These are phyloP conservation scores for Spialia ferax DNA, from an alignment of 2,888 invertebrate genomes.

Conservation along the genomic window DNA sequence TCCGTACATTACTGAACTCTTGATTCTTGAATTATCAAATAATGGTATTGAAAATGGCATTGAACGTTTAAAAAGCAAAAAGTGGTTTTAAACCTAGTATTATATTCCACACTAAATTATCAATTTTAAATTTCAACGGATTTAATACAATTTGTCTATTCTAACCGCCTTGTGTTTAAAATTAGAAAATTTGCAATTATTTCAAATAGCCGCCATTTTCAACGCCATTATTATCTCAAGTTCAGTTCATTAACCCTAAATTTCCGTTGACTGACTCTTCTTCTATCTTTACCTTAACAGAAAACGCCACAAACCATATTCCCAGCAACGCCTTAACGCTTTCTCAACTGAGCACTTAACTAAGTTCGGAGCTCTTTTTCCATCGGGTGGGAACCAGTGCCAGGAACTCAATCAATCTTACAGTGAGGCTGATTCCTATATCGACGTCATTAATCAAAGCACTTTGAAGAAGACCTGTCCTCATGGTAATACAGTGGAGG, in stretches of 20 bases:
- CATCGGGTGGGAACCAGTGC: constrained; percentile 80
- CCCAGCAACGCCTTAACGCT: constrained; percentile 84
- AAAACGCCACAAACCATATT: constrained; percentile 84
- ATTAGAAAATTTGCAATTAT: neutral
- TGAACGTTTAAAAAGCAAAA: neutral
- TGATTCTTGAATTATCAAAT: neutral
- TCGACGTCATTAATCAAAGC: constrained; percentile 76
- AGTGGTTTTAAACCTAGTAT: no score
- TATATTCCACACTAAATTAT: no score
- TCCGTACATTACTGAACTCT: constrained; percentile 18
- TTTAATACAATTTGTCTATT: neutral
- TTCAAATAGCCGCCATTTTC: neutral
- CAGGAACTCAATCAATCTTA: constrained; percentile 81
- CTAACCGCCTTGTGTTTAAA: neutral
- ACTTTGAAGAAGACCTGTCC: constrained; percentile 74
- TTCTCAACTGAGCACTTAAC: constrained; percentile 83
- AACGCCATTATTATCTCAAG: neutral
- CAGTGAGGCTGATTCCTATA: constrained; percentile 80
- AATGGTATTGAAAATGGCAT: constrained; percentile 10
- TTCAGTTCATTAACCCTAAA: constrained; percentile 22
- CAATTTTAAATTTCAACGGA: neutral
- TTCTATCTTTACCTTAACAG: constrained; percentile 79
- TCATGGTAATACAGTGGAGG: constrained; percentile 79
- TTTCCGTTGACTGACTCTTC: constrained; percentile 58
- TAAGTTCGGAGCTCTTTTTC: constrained; percentile 81